Base-by-base conservation (phyloP, 2,797 vertebrate species). In the Lepidocolaptes lacrymiger region DNA sequence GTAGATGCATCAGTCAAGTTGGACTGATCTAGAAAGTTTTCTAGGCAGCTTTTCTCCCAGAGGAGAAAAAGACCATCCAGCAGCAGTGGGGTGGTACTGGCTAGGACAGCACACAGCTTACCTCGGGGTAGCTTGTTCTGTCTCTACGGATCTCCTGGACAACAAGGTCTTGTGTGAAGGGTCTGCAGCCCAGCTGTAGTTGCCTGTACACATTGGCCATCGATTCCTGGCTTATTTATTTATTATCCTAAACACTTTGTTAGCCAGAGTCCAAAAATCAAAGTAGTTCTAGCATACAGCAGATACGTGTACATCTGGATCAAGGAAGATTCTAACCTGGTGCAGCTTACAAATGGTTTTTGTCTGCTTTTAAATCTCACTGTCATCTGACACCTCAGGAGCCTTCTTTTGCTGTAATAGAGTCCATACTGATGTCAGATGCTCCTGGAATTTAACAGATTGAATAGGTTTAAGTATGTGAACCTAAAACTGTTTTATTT, bases 311-410 rank as follows among this genome's bases (percentile, higher is more conserved):
- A 92, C 89, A 82, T 44, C 56, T 91, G 58, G n/a, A 89, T 83
- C 71, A 93, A 81, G 69, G 67, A 84, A 85, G 49, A 7, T 27
- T 68, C 28, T 46, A 68, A 46, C 36, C 49, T 85, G 49, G 28
- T 78, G 54, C 72, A 67, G 39, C 46, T 85, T 78, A 41, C 41
- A 46, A 95, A 76, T 51, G 6, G 13, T 88, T 94, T 91, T 84
- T 52, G 36, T 86, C 51, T 91, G 55, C 88, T 90, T 88, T 81
- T 82, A 69, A 78, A 88, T 69, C 68, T 88, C 62, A 10, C 12
- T 76, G 67, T 89, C 56, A 91, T 66, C 51, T 88, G 90, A 94
- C 80, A 85, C 86, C n/a, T 76, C 74, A 74, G 54, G 24, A 88
- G n/a, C 55, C 58, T 80, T 85, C 66, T 91, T 91, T 91, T 78